A percentile compares a stretch with the other conserved stretches of the same genome.
Evolutionary conservation across 2,888 invertebrate genomes (phyloP).

Genomic region (Limnephilus auricula): DNA sequence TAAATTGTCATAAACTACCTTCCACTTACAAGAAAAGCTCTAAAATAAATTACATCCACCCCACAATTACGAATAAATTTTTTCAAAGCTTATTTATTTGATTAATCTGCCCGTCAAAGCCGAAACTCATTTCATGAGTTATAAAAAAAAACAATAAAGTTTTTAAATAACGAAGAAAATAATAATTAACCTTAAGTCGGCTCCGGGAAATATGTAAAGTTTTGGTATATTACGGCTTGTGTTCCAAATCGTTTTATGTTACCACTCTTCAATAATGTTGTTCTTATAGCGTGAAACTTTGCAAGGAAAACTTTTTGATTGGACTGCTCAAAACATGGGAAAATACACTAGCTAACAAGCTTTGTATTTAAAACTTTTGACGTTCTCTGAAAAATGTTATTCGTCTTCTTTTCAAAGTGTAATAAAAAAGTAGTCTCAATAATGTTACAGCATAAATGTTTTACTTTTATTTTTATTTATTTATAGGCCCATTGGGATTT

Average conservation of each 20-base stretch:
- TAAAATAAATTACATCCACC: not conserved
- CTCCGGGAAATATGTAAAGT: constrained; percentile 5
- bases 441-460: not conserved
- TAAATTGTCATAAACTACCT: not conserved
- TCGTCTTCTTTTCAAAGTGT: not conserved
- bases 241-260: constrained; percentile 30
- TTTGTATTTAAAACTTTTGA: not conserved
- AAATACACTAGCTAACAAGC: constrained; percentile 2
- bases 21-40: not conserved
- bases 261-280: constrained; percentile 34
- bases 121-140: not conserved
- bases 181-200: not conserved
- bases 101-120: not conserved
- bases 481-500: no score
- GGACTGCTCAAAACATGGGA: constrained; percentile 9
- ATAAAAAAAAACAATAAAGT: not conserved
- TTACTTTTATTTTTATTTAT: no score
- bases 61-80: not conserved
- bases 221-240: not conserved
- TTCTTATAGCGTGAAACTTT: constrained; percentile 19
- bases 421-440: not conserved
- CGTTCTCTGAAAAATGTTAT: not conserved
- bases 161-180: not conserved
- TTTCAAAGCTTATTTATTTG: not conserved
- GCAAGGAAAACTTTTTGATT: constrained; percentile 22